phyloP scores from a whole-genome alignment of 2,888 invertebrate species.

The Cynaeus angustus region DNA sequence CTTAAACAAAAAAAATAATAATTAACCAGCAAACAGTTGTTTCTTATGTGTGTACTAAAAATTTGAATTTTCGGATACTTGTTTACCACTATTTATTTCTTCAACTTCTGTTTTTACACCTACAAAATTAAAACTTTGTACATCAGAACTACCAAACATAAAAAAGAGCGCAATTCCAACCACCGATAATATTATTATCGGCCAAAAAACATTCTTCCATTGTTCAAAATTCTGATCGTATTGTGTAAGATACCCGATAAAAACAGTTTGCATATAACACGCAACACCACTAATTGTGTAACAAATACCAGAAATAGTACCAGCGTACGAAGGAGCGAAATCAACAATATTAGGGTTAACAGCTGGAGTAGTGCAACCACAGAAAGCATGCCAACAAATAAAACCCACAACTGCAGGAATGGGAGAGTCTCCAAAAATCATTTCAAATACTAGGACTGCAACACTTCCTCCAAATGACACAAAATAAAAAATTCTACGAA shows the following conservation, averaged over 20 bases:
- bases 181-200: too few relatives aligned
- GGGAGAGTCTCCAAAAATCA: not conserved
- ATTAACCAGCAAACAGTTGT: too few relatives aligned
- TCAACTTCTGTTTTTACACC: too few relatives aligned
- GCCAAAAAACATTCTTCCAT: conserved; percentile 15
- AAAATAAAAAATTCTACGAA: not conserved
- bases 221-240: not conserved
- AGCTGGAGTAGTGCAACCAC: not conserved
- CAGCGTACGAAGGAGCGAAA: not conserved
- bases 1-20: too few relatives aligned
- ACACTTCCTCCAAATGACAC: not conserved
- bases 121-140: too few relatives aligned
- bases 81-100: too few relatives aligned
- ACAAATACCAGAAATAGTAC: not conserved
- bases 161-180: too few relatives aligned
- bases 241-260: not conserved
- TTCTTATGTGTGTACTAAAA: too few relatives aligned
- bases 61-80: too few relatives aligned
- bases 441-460: not conserved
- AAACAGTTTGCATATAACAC: not conserved
- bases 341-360: not conserved
- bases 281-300: not conserved
- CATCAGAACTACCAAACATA: too few relatives aligned
- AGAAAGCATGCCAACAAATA: not conserved
- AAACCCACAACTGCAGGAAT: not conserved